These are phyloP conservation scores for Micronycteris hirsuta DNA, from an alignment of 2,113 vertebrate genomes.

Conservation along the genomic window DNA sequence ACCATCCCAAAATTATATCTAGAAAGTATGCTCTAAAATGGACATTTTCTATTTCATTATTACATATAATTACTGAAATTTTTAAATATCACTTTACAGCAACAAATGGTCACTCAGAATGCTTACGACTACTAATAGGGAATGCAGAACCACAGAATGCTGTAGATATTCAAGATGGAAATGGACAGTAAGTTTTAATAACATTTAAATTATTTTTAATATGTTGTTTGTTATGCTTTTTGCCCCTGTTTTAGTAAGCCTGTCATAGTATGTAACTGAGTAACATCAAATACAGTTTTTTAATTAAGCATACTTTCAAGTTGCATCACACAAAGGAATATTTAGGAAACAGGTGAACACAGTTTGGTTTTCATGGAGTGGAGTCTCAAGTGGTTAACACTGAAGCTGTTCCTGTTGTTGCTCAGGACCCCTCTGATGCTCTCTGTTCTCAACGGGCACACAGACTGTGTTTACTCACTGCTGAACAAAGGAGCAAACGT, in stretches of 20 bases:
- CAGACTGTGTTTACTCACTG: conserved; percentile 95
- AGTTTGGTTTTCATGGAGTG: not conserved
- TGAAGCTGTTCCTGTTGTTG: conserved; percentile 39
- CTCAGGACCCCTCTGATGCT: conserved; percentile 96
- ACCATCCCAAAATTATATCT: not conserved
- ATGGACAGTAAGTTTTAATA: conserved; percentile 92
- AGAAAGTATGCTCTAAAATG: not conserved
- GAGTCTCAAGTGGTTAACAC: not conserved
- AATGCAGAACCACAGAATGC: conserved; percentile 94
- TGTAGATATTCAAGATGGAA: conserved; percentile 96
- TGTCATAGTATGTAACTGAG: not conserved
- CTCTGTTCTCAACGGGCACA: conserved; percentile 96
- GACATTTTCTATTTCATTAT: conserved; percentile 24
- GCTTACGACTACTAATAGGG: conserved; percentile 95
- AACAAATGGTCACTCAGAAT: conserved; percentile 97
- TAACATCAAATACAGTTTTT: not conserved
- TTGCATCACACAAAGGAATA: not conserved
- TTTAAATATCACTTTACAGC: conserved; percentile 81
- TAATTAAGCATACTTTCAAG: not conserved
- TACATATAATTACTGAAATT: conserved; percentile 7
- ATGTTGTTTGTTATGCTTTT: not conserved
- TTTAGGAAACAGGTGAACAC: not conserved
- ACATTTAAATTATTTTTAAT: not conserved
- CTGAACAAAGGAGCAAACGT: conserved; percentile 95
- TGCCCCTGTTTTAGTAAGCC: not conserved